Conservation (phyloP, 2,113 vertebrate species). For the Erythrocercus mccallii region DNA sequence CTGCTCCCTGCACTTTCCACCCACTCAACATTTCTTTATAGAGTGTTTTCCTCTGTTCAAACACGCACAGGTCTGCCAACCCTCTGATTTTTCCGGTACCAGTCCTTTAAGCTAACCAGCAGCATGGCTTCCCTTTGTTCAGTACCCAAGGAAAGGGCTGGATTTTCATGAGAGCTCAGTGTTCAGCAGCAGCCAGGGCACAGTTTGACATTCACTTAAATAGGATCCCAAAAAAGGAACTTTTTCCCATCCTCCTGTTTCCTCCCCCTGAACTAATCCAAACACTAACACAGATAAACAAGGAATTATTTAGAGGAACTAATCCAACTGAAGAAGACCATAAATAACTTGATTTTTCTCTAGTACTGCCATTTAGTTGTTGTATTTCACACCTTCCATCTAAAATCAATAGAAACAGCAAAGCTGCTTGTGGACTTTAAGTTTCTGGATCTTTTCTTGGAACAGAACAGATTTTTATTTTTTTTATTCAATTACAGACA, state of each 20-base stretch:
- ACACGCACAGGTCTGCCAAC: not conserved
- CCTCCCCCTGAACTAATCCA: not conserved
- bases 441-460: not conserved
- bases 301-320: not conserved
- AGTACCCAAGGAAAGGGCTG: not conserved
- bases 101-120: not conserved
- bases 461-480: not conserved
- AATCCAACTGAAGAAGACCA: not conserved
- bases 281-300: not conserved
- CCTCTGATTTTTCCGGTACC: not conserved
- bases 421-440: not conserved
- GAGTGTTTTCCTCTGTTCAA: not conserved
- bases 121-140: not conserved
- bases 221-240: not conserved
- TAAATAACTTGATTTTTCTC: not conserved
- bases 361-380: not conserved
- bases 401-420: not conserved
- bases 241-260: not conserved
- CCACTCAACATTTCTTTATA: not conserved
- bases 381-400: not conserved
- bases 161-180: not conserved
- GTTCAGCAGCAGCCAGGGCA: not conserved
- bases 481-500: not conserved
- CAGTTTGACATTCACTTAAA: not conserved
- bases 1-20: slow-evolving; percentile 28